Evolutionary conservation across 2,888 invertebrate species (phyloP), one percentile per base, ranked within the genome.

Genomic region (Dexiosoma caninum): DNA sequence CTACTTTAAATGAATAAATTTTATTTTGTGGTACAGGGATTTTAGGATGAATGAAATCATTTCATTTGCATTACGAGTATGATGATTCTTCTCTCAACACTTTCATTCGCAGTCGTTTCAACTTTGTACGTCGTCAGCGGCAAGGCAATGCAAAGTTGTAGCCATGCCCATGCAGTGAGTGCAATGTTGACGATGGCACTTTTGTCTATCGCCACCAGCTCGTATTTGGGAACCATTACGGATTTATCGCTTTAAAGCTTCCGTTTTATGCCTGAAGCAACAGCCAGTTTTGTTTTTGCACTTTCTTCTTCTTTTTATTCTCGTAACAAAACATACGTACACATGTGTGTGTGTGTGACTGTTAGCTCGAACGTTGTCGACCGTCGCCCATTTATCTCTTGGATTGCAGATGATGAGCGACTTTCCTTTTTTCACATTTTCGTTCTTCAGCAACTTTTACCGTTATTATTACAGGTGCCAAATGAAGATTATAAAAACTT

Each of bases 401-500:
- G 60, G 64, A 71, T 80, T 76, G 71, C 76, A 67, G 80, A 76
- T 80, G 80, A 80, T 80, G 80, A 80, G 76, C 76, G 74, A 70
- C 30, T 51, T 60, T 60, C 57, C 60, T 67, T 71, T 27, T 27
- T 27, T 27, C 27, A 5, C 6, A 5, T 6, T 27, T 70, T 53
- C 42, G 14, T 49, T 37, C 62, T 64, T 78, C 44, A 30, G 30
- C 66, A 67, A 75, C 60, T 69, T 69, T 77, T 69, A 30, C 71
- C 60, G 53, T 76, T 80, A 67, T 80, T 80, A 80, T 80, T 76
- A 53, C 80, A 80, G 80, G 71, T 80, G 80, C 67, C 80, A 80
- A 80, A 80, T 62, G 67, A 67, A 76, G 71, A 67, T 67, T 42
- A 21, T 21, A 46, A 8, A 49, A 64, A 62, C 46, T 37, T 30